Evolutionary conservation across 2,888 invertebrate species (phyloP).

Genomic region (Balanococcus diminutus): DNA sequence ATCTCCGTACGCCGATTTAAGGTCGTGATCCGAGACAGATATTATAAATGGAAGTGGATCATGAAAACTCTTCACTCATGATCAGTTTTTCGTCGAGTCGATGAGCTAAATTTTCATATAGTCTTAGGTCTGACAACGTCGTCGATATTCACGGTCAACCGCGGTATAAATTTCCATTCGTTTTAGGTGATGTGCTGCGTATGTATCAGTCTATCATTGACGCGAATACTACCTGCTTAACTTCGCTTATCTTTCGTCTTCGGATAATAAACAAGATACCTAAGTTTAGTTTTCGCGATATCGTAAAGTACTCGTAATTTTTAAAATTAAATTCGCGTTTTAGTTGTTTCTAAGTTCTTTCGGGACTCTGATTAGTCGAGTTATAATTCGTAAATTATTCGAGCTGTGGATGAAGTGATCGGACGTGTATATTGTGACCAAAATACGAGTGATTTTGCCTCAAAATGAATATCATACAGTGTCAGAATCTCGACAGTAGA

Average conservation of each 20-base stretch:
- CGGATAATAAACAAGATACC: too few species aligned
- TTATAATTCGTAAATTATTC: background rate
- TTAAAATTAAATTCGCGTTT: too few species aligned
- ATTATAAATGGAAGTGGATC: slow-evolving; percentile 40
- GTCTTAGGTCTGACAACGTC: background rate
- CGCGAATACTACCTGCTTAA: background rate
- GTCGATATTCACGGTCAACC: slow-evolving; percentile 24
- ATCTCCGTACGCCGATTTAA: slow-evolving; percentile 9
- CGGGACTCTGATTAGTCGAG: too few species aligned
- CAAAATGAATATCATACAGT: background rate
- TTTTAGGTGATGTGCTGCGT: slow-evolving; percentile 36
- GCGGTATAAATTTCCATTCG: slow-evolving; percentile 21
- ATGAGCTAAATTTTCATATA: background rate
- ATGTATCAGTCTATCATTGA: background rate
- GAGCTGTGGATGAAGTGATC: background rate
- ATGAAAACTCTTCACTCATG: background rate
- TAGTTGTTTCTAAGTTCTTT: too few species aligned
- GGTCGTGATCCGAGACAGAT: slow-evolving; percentile 13
- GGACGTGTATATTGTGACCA: background rate
- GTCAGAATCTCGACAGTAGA: background rate
- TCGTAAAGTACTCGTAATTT: too few species aligned
- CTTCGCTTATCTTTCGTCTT: background rate
- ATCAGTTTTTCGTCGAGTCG: background rate
- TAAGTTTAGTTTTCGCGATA: too few species aligned
- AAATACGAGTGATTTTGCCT: background rate